phyloP scores from a whole-genome alignment of 2,113 vertebrate species.

The Pelodiscus sinensis region DNA sequence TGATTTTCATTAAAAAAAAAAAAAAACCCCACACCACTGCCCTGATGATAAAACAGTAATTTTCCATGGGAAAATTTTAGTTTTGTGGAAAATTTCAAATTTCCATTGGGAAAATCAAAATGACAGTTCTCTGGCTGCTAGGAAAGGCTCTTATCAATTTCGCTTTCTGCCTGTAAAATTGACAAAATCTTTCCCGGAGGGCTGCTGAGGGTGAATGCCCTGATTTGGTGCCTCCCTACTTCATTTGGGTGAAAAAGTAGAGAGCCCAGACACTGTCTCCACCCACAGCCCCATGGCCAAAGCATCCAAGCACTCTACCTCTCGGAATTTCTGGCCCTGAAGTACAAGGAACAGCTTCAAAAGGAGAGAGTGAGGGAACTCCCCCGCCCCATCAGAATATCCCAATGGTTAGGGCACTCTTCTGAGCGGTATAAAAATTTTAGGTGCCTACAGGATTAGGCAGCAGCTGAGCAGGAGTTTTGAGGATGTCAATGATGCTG shows the following conservation, averaged over 20 bases:
- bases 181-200: not conserved
- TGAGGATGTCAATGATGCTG: not conserved
- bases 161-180: not conserved
- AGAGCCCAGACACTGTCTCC: not conserved
- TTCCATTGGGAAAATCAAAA: not conserved
- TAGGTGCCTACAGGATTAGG: not conserved
- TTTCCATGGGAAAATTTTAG: not conserved
- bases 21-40: too few species aligned
- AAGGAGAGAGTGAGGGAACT: not conserved
- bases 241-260: not conserved
- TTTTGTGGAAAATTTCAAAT: not conserved
- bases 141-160: not conserved
- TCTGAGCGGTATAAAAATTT: not conserved
- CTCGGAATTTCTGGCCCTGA: not conserved
- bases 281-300: not conserved
- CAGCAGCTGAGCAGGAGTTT: not conserved
- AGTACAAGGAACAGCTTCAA: not conserved
- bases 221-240: not conserved
- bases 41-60: not conserved
- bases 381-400: not conserved
- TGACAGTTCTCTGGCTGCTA: not conserved
- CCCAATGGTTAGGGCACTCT: not conserved
- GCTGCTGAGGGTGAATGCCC: not conserved
- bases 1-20: not conserved
- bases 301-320: not conserved